These are phyloP conservation scores for Oreotrochilus melanogaster DNA, from an alignment of 2,113 vertebrate genomes.

Conservation along the genomic window DNA sequence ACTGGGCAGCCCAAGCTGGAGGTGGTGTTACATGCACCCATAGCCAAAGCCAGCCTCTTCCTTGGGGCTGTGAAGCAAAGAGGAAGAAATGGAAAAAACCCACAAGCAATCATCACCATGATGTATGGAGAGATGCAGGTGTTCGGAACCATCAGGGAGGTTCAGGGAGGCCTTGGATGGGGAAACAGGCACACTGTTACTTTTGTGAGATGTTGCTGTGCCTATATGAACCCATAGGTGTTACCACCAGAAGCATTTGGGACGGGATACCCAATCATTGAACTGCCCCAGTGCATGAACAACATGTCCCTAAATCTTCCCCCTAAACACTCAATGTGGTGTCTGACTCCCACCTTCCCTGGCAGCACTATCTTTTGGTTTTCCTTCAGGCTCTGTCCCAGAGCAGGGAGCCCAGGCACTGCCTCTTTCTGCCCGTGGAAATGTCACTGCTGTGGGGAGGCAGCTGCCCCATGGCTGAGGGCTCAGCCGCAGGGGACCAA, in stretches of 20 bases:
- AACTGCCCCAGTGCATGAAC: accelerated
- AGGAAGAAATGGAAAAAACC: not conserved
- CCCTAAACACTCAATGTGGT: not conserved
- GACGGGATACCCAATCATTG: accelerated
- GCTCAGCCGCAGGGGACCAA: accelerated
- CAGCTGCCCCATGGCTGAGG: not conserved
- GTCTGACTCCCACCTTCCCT: not conserved
- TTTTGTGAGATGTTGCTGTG: not conserved
- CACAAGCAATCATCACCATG: not conserved
- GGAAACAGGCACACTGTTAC: not conserved
- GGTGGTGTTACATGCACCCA: not conserved
- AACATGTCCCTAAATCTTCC: not conserved
- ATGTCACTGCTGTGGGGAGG: not conserved
- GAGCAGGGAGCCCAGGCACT: not conserved
- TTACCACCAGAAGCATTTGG: not conserved
- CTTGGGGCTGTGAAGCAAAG: not conserved
- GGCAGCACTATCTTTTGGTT: not conserved
- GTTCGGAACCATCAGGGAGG: not conserved
- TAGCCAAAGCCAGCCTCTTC: not conserved
- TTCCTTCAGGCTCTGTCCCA: not conserved
- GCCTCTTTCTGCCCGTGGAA: accelerated
- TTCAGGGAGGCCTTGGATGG: not conserved
- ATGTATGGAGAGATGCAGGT: not conserved
- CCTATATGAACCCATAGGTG: not conserved
- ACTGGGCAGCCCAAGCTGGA: not conserved